These are phyloP conservation scores for Drosophila kambysellisi DNA, from an alignment of 2,888 invertebrate genomes.

Conservation along the genomic window DNA sequence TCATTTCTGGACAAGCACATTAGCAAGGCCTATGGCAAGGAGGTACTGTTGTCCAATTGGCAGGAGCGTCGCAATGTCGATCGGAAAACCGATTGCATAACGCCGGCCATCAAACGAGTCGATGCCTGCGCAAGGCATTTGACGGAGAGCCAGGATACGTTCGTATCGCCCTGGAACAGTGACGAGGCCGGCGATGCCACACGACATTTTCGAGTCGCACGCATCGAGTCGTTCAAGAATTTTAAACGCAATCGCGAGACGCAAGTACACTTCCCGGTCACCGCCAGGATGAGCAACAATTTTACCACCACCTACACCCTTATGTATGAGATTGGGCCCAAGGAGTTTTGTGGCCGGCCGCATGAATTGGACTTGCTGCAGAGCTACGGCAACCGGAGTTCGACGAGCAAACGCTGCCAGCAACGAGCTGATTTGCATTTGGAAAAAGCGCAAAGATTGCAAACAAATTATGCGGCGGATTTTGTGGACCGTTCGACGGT, in stretches of 20 bases:
- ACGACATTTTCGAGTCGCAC: constrained; percentile 6
- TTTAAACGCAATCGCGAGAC: constrained; percentile 8
- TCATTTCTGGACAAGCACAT: constrained; percentile 42
- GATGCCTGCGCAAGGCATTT: constrained; percentile 25
- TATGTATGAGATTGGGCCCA: constrained; percentile 41
- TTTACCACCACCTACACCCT: constrained; percentile 50
- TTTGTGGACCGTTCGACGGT: constrained; percentile 3
- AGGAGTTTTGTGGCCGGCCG: not conserved
- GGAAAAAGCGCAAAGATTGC: constrained; percentile 21
- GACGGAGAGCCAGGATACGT: constrained; percentile 25
- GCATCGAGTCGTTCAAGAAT: constrained; percentile 12
- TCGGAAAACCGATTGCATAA: constrained; percentile 29
- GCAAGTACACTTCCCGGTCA: constrained; percentile 24
- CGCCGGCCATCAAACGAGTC: constrained; percentile 29
- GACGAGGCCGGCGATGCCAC: constrained; percentile 7
- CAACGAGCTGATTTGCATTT: not conserved
- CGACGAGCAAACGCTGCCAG: constrained; percentile 25
- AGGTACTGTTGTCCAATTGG: constrained; percentile 52
- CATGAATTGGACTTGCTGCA: constrained; percentile 31
- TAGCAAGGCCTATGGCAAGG: constrained; percentile 29
- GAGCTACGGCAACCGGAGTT: constrained; percentile 49
- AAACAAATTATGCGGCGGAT: constrained; percentile 39
- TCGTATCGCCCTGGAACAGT: not conserved
- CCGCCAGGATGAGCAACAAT: constrained; percentile 25
- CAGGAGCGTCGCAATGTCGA: constrained; percentile 31